These are phyloP conservation scores for Carettochelys insculpta DNA, from an alignment of 2,113 vertebrate species.

Conservation along the genomic window DNA sequence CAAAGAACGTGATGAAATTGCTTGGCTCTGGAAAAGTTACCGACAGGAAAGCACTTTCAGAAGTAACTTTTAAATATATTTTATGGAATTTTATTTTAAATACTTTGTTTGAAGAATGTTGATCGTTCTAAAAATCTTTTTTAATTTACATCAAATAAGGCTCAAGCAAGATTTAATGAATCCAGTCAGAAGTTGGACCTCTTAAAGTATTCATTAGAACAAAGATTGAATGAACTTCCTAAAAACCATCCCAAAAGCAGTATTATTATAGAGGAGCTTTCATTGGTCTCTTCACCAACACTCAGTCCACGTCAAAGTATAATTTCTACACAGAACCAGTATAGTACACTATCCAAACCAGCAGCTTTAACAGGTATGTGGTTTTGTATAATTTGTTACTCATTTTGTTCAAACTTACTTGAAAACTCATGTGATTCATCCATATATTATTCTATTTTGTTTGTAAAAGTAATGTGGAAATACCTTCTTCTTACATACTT, in stretches of 20 bases:
- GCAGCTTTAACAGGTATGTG: slow-evolving; percentile 93
- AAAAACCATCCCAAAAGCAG: slow-evolving; percentile 95
- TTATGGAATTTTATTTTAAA: slow-evolving; percentile 51
- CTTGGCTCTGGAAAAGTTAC: slow-evolving; percentile 96
- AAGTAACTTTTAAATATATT: slow-evolving; percentile 80
- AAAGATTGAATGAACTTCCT: slow-evolving; percentile 93
- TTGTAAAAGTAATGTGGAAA: neutral
- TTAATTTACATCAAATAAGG: slow-evolving; percentile 71
- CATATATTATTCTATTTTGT: neutral
- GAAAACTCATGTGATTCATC: neutral
- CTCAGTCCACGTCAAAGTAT: slow-evolving; percentile 94
- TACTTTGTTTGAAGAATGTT: neutral
- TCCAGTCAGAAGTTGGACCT: slow-evolving; percentile 98
- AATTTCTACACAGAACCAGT: slow-evolving; percentile 94
- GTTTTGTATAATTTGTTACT: neutral
- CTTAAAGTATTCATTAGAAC: slow-evolving; percentile 94
- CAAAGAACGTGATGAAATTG: slow-evolving; percentile 99
- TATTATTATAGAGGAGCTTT: slow-evolving; percentile 94
- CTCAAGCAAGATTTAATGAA: slow-evolving; percentile 96
- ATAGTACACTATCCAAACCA: slow-evolving; percentile 96
- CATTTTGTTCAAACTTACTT: neutral
- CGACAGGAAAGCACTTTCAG: slow-evolving; percentile 95
- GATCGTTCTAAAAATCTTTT: neutral
- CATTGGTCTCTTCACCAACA: slow-evolving; percentile 88
- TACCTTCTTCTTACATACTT: neutral